Conservation (phyloP, 2,113 vertebrate species). For the Pipa parva region DNA sequence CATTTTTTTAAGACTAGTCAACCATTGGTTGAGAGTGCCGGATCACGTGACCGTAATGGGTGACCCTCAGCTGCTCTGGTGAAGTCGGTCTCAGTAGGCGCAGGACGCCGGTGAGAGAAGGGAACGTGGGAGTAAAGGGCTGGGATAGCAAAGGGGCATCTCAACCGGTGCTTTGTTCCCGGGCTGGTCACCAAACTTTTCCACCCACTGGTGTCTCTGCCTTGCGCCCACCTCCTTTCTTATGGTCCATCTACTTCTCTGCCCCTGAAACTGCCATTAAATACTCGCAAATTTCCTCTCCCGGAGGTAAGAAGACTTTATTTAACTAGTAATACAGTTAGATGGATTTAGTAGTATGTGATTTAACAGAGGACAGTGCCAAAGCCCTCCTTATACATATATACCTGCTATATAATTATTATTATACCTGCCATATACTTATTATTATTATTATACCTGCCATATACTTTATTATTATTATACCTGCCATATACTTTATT, state of each 20-base stretch:
- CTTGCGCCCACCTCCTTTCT: neutral
- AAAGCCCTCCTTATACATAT: too few relatives aligned
- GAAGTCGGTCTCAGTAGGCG: neutral
- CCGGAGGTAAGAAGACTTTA: too few relatives aligned
- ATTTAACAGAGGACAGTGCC: too few relatives aligned
- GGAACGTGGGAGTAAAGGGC: neutral
- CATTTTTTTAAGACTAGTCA: too few relatives aligned
- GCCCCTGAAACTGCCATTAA: neutral
- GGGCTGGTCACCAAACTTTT: neutral
- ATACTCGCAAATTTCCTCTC: neutral
- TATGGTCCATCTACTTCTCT: neutral
- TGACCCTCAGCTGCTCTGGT: rapidly evolving
- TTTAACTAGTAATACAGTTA: too few relatives aligned
- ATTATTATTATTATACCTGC: too few relatives aligned
- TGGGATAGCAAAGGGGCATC: neutral
- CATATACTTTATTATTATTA: too few relatives aligned
- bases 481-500: too few relatives aligned
- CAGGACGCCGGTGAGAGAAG: slow-evolving; percentile 20
- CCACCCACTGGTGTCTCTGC: neutral
- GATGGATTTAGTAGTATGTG: too few relatives aligned
- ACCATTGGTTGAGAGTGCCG: too few relatives aligned
- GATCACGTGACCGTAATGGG: neutral
- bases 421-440: too few relatives aligned
- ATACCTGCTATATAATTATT: too few relatives aligned
- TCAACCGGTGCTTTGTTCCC: neutral